Evolutionary conservation across 2,113 vertebrate genomes (phyloP).

Genomic region (Pyxicephalus adspersus): DNA sequence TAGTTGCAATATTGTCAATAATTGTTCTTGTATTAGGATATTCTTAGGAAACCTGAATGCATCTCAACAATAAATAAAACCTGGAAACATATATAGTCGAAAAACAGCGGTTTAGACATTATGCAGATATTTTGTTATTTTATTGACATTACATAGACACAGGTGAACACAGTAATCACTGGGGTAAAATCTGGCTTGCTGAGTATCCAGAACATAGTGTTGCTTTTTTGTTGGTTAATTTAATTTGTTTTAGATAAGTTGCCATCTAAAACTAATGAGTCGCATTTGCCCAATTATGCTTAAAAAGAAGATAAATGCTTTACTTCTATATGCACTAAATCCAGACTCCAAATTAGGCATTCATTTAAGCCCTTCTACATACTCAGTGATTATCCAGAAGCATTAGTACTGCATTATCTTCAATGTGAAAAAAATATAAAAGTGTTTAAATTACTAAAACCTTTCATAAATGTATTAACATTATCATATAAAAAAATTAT

Average conservation of each 20-base stretch:
- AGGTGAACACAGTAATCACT: too few species aligned
- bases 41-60: too few species aligned
- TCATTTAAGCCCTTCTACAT: neutral
- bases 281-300: slow-evolving; percentile 34
- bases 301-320: slow-evolving; percentile 38
- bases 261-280: slow-evolving; percentile 31
- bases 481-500: too few species aligned
- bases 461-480: too few species aligned
- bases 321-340: slow-evolving; percentile 25
- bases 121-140: too few species aligned
- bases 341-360: slow-evolving; percentile 20
- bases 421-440: neutral
- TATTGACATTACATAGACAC: too few species aligned
- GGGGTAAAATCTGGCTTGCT: too few species aligned
- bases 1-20: too few species aligned
- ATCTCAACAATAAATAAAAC: too few species aligned
- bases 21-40: too few species aligned
- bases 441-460: neutral
- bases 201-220: neutral
- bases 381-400: slow-evolving; percentile 20
- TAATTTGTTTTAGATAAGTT: slow-evolving; percentile 29
- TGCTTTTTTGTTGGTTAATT: neutral
- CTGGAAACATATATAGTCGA: too few species aligned
- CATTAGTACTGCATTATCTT: slow-evolving; percentile 1
- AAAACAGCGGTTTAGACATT: too few species aligned